Percentiles rank a stretch among this genome's conserved stretches.
Conservation (phyloP, 2,888 invertebrate genomes). For the Cataglyphis albicans region DNA sequence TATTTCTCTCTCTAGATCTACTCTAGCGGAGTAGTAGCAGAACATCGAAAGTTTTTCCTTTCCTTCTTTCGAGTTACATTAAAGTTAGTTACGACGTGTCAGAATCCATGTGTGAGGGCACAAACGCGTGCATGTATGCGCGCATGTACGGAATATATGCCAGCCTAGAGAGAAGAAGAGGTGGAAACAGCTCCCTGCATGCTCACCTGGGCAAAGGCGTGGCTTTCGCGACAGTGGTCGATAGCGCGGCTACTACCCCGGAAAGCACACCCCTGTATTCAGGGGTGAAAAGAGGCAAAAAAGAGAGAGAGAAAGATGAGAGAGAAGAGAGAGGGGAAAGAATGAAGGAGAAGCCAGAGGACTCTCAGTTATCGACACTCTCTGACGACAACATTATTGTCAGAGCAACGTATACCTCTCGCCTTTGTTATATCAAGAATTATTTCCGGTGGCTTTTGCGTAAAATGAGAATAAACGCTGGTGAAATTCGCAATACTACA, state of each 20-base stretch:
- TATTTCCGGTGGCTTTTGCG: constrained; percentile 47
- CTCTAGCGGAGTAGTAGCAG: background rate
- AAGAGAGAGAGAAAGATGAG: background rate
- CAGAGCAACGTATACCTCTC: constrained; percentile 26
- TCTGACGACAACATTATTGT: constrained; percentile 55
- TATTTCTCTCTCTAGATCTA: background rate
- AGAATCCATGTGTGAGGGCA: background rate
- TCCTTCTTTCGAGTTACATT: constrained; percentile 46
- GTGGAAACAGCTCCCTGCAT: constrained; percentile 73
- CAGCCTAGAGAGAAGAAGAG: constrained; percentile 60
- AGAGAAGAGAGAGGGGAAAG: constrained; percentile 25
- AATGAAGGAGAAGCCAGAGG: constrained; percentile 58
- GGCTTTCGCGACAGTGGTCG: constrained; percentile 83
- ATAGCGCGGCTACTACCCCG: constrained; percentile 78
- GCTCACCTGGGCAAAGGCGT: constrained; percentile 85
- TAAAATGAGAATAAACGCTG: constrained; percentile 44
- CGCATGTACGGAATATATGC: background rate
- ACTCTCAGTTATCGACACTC: constrained; percentile 69
- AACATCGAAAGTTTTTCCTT: constrained; percentile 16
- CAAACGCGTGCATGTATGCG: background rate
- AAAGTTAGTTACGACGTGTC: constrained; percentile 43
- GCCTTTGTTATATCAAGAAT: constrained; percentile 43
- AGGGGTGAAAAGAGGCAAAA: constrained; percentile 51
- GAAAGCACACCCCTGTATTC: constrained; percentile 66
- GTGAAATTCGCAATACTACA: constrained; percentile 18